Evolutionary conservation across 2,113 vertebrate genomes (phyloP).

Genomic region (Polypterus senegalus): DNA sequence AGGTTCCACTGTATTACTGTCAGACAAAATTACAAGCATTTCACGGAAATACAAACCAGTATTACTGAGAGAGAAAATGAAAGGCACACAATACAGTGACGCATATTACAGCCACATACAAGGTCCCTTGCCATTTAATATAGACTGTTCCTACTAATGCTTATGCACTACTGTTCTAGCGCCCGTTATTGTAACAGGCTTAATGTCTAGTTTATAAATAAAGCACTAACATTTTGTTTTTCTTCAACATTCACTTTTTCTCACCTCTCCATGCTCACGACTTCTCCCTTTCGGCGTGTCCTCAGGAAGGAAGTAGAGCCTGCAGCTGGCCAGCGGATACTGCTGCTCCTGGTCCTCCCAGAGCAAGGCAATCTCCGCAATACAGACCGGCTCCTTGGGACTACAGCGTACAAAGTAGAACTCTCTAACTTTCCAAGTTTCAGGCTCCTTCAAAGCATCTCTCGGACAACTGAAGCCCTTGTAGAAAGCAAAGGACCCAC

Average conservation of each 20-base stretch:
- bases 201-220: too few species aligned
- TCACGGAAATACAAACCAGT: too few species aligned
- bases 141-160: too few species aligned
- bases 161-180: too few species aligned
- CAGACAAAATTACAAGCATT: too few species aligned
- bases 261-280: conserved; percentile 56
- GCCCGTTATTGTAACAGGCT: too few species aligned
- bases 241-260: not conserved
- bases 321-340: conserved; percentile 53
- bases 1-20: too few species aligned
- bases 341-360: conserved; percentile 56
- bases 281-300: conserved; percentile 58
- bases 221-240: not conserved
- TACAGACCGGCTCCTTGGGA: conserved; percentile 50
- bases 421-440: conserved; percentile 53
- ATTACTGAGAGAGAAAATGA: too few species aligned
- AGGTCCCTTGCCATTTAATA: too few species aligned
- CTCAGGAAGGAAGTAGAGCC: conserved; percentile 61
- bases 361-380: conserved; percentile 58
- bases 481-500: conserved; percentile 60
- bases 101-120: too few species aligned
- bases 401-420: conserved; percentile 59
- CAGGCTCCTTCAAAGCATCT: conserved; percentile 25
- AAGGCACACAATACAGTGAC: too few species aligned
- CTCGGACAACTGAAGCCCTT: conserved; percentile 48